Conservation (phyloP, 1,140 invertebrate genomes). For the Anoplophora glabripennis region DNA sequence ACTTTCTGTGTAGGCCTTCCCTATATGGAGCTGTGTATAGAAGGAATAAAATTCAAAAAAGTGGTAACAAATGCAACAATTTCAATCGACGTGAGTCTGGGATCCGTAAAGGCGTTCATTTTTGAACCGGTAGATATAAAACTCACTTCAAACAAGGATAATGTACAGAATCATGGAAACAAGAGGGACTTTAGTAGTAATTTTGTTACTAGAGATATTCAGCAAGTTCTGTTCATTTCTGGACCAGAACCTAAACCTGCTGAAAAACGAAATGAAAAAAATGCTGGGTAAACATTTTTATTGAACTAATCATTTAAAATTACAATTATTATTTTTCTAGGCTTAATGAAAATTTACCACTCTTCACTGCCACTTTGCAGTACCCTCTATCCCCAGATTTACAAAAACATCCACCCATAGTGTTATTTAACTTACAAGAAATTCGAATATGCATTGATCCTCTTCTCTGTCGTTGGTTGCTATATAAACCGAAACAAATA, state of each 20-base stretch:
- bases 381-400: slow-evolving; percentile 52
- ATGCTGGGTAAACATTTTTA: not conserved
- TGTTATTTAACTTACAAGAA: slow-evolving; percentile 59
- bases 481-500: slow-evolving; percentile 49
- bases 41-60: slow-evolving; percentile 52
- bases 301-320: no score
- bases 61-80: slow-evolving; percentile 49
- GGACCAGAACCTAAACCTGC: slow-evolving; percentile 53
- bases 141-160: not conserved
- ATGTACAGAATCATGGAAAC: not conserved
- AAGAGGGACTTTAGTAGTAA: not conserved
- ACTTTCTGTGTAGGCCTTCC: slow-evolving; percentile 47
- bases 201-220: slow-evolving; percentile 43
- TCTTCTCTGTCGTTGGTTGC: slow-evolving; percentile 59
- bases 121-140: slow-evolving; percentile 41
- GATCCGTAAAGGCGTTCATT: slow-evolving; percentile 54
- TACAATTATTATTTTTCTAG: slow-evolving; percentile 33
- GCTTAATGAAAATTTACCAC: slow-evolving; percentile 35
- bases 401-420: slow-evolving; percentile 55
- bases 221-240: slow-evolving; percentile 58
- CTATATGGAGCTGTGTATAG: slow-evolving; percentile 54
- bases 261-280: not conserved
- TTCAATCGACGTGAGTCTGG: slow-evolving; percentile 48
- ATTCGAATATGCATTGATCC: slow-evolving; percentile 62
- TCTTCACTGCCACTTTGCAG: slow-evolving; percentile 54